Conservation (phyloP, 2,113 vertebrate species). For the Pluvianellus socialis region DNA sequence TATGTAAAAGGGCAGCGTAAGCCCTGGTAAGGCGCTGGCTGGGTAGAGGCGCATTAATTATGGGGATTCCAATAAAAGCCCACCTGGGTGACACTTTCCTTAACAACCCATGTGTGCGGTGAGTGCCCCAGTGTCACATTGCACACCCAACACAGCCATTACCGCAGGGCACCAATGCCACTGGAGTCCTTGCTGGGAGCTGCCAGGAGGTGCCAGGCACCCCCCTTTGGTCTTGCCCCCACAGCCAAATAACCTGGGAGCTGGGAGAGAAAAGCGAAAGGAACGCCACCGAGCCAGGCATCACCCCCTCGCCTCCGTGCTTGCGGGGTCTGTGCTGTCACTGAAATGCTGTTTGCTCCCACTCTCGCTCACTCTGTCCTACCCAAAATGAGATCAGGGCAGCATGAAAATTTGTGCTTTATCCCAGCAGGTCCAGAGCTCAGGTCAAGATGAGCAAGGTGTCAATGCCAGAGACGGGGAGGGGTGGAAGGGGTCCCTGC, state of each 20-base stretch:
- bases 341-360: neutral
- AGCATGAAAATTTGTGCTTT: neutral
- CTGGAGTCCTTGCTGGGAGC: neutral
- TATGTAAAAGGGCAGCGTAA: neutral
- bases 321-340: rapidly evolving
- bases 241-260: neutral
- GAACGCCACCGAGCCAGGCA: neutral
- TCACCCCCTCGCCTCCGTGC: rapidly evolving
- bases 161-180: neutral
- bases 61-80: neutral
- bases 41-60: neutral
- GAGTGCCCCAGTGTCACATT: neutral
- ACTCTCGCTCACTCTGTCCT: neutral
- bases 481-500: neutral
- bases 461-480: neutral
- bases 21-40: neutral
- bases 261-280: neutral
- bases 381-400: neutral
- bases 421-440: neutral
- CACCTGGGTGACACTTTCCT: neutral
- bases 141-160: neutral
- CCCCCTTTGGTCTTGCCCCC: neutral
- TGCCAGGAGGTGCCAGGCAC: neutral
- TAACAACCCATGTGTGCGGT: neutral
- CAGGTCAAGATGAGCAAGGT: neutral